These are phyloP conservation scores for Dermatophagoides farinae DNA, from an alignment of 1,140 invertebrate genomes.

Conservation along the genomic window DNA sequence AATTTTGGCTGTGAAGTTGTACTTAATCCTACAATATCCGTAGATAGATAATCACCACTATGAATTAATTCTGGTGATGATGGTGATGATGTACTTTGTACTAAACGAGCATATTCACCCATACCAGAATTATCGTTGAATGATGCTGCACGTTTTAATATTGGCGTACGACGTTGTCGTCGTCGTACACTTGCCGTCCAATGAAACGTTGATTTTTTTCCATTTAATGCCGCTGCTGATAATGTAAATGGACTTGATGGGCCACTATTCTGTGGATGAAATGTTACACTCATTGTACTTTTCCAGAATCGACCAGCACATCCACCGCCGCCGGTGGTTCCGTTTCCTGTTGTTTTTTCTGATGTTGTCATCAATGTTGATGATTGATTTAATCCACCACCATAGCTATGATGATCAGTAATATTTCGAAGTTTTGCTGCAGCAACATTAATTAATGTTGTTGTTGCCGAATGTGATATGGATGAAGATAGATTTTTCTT, in stretches of 20 bases:
- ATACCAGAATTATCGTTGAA: constrained; percentile 10
- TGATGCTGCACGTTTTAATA: constrained; percentile 12
- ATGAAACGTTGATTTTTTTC: too few species aligned
- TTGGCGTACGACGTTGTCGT: not conserved
- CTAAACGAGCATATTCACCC: constrained; percentile 13
- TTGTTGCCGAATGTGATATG: not conserved
- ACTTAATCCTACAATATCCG: too few species aligned
- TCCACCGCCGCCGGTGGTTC: too few species aligned
- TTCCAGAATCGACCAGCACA: constrained; percentile 10
- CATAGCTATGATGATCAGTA: not conserved
- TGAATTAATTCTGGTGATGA: not conserved
- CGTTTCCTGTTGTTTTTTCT: too few species aligned
- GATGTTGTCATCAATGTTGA: too few species aligned
- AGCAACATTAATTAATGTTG: not conserved
- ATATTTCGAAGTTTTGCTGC: too few species aligned
- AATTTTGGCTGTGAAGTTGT: too few species aligned
- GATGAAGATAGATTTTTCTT: not conserved
- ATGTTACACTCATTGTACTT: not conserved
- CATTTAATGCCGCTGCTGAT: not conserved
- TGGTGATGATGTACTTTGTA: constrained; percentile 9
- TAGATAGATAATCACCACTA: too few species aligned
- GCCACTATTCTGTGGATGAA: too few species aligned
- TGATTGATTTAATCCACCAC: not conserved
- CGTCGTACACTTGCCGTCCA: not conserved
- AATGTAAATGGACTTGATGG: not conserved